A percentile compares a stretch with the other conserved stretches of the same genome.
phyloP scores from a whole-genome alignment of 2,888 invertebrate species.

The Mythimna vitellina region DNA sequence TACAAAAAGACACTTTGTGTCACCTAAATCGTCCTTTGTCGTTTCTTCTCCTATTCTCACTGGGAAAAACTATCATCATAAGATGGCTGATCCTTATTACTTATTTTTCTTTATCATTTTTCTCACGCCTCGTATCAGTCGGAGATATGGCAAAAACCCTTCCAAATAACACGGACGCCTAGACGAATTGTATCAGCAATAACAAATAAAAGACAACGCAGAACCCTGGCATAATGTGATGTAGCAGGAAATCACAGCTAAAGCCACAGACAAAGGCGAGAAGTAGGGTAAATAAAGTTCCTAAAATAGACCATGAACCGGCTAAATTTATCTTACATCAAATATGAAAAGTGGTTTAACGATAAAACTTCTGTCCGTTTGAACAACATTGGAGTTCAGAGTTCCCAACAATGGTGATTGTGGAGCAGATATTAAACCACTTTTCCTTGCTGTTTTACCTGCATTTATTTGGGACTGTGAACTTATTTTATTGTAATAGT shows the following conservation, averaged over 20 bases:
- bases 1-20: constrained; percentile 1
- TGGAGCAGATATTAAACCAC: constrained; percentile 52
- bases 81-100: constrained; percentile 14
- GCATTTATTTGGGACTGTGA: constrained; percentile 38
- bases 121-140: constrained; percentile 31
- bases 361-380: constrained; percentile 56
- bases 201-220: constrained; percentile 38
- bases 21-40: background rate
- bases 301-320: constrained; percentile 45
- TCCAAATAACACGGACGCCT: constrained; percentile 33
- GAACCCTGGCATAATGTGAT: constrained; percentile 31
- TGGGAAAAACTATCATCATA: constrained; percentile 22
- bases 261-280: constrained; percentile 33
- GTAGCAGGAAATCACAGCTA: constrained; percentile 34
- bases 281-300: constrained; percentile 45
- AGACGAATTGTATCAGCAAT: constrained; percentile 50
- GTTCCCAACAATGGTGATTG: constrained; percentile 56
- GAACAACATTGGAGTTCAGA: constrained; percentile 63
- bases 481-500: constrained; percentile 18
- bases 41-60: background rate
- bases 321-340: constrained; percentile 62
- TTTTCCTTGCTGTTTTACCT: constrained; percentile 49
- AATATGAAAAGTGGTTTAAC: constrained; percentile 61
- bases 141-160: constrained; percentile 22
- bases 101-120: constrained; percentile 38